Evolutionary conservation across 2,797 vertebrate species (phyloP), one percentile per base, ranked within the genome.

Genomic region (Megalops cyprinoides): DNA sequence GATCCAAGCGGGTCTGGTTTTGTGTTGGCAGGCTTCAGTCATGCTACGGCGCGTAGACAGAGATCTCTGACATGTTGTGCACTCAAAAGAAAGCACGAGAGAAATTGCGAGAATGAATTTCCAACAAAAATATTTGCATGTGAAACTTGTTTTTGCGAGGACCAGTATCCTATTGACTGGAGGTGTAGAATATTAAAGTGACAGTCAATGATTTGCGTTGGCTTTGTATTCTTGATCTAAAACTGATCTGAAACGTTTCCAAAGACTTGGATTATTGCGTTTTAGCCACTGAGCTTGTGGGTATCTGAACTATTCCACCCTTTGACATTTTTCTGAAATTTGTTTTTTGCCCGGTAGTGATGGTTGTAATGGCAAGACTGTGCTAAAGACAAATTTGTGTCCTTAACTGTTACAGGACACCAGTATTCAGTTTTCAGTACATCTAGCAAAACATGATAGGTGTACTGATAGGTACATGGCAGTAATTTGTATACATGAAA

Each of bases 231-330:
- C 46, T 28, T 31, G 1, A 1, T 31, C n/a, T 31, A 58, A 34
- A 67, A 37, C 62, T 31, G 31, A 23, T 1, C 55, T 28, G 56
- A 9, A 28, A 12, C 56, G 7, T 28, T 60, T 5, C n/a, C 28
- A 1, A 6, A 58, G 1, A n/a, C 56, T 23, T 56, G 15, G 46
- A 56, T 53, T 80, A 25, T 84, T 79, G 74, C 51, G 56, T 71
- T 10, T 34, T 37, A 55, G 49, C 37, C 1, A 18, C 3, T 7
- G 15, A 58, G 23, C 14, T 12, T 9, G 23, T 67, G n/a, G 4
- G 23, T 78, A 8, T 58, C 9, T 56, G 25, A 46, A 4, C 1
- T 6, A 37, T 48, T 62, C 60, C 37, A 28, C 25, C 31, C 67
- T 1, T 37, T 37, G 14, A 67, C 34, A 34, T 65, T 28, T 65